These are phyloP conservation scores for Heliconius himera DNA, from an alignment of 1,140 invertebrate species.

Conservation along the genomic window DNA sequence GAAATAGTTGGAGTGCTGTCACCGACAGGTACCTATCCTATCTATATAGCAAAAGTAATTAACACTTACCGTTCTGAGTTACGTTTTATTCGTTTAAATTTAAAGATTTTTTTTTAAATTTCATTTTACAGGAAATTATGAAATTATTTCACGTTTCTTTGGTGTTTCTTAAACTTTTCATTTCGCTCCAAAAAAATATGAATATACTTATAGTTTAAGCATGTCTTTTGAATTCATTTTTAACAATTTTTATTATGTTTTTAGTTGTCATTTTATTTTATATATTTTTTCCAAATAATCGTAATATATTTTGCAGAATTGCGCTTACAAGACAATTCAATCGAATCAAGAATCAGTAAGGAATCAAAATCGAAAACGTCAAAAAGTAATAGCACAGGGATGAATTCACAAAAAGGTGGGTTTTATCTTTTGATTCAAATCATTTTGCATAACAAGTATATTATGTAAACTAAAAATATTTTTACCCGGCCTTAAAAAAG, in stretches of 20 bases:
- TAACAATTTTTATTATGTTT: no score
- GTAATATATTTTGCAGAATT: background rate
- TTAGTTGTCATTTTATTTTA: no score
- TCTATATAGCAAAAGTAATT: background rate
- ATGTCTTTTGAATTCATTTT: background rate
- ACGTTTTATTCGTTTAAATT: background rate
- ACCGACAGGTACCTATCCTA: background rate
- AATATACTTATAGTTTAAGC: no score
- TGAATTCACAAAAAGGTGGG: background rate
- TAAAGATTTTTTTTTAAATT: background rate
- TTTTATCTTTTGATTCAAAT: background rate
- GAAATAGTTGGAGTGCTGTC: slow-evolving; percentile 13
- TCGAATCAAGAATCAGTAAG: background rate
- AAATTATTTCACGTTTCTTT: no score
- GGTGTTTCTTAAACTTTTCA: no score
- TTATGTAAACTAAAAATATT: no score
- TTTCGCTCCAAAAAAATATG: no score
- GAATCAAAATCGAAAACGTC: background rate
- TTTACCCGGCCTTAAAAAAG: no score
- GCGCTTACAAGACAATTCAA: background rate
- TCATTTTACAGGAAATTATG: no score
- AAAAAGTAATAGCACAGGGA: background rate
- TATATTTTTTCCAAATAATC: background rate
- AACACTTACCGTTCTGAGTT: background rate
- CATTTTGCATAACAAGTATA: no score